A percentile compares a stretch with the other conserved stretches of the same genome.
Conservation (phyloP, 2,797 vertebrate genomes). For the Gymnodraco acuticeps region DNA sequence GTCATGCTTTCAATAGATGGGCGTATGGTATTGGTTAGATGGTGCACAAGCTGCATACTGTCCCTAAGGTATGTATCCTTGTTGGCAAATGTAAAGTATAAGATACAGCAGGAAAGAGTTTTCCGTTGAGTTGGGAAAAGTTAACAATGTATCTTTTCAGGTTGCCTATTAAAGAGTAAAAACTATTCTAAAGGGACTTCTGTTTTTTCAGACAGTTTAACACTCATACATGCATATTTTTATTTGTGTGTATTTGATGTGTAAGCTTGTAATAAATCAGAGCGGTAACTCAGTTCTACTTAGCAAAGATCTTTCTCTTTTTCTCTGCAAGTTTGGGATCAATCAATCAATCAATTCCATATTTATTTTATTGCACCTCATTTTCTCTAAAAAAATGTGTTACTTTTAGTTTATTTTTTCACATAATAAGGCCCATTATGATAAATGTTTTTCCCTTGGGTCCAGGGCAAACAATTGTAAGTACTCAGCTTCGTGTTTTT, state of each 20-base stretch:
- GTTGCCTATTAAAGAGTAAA: not conserved
- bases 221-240: too few relatives aligned
- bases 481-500: not conserved
- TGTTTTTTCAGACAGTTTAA: not conserved
- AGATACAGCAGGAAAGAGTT: not conserved
- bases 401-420: not conserved
- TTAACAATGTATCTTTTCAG: not conserved
- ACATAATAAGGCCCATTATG: not conserved
- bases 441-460: not conserved
- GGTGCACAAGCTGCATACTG: not conserved
- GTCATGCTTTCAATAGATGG: not conserved
- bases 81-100: not conserved
- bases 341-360: not conserved
- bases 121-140: not conserved
- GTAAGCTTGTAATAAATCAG: not conserved
- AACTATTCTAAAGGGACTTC: too few relatives aligned
- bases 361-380: not conserved
- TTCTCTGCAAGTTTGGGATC: not conserved
- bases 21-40: not conserved
- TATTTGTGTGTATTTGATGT: too few relatives aligned
- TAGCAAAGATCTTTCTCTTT: not conserved
- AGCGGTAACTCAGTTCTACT: not conserved
- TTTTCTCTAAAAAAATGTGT: not conserved
- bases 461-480: not conserved
- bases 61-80: not conserved